phyloP scores from a whole-genome alignment of 2,888 invertebrate genomes.

The Tachina fera region DNA sequence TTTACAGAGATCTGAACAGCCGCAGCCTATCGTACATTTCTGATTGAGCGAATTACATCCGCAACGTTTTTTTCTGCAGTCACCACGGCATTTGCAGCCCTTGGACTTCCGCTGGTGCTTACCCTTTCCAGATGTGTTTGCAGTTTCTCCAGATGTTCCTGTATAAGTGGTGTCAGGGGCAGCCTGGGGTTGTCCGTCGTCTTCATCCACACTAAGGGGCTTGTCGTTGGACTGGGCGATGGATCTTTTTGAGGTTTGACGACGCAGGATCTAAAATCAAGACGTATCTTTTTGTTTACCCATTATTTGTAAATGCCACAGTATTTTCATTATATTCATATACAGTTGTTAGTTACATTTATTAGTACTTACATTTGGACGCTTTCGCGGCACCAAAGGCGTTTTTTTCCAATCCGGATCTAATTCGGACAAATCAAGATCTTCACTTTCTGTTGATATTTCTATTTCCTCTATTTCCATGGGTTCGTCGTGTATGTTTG shows the following conservation, averaged over 20 bases:
- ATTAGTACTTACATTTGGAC: conserved; percentile 62
- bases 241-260: conserved; percentile 40
- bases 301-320: conserved; percentile 48
- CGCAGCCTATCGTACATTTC: conserved; percentile 69
- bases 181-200: conserved; percentile 51
- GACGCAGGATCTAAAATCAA: conserved; percentile 56
- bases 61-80: conserved; percentile 76
- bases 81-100: conserved; percentile 75
- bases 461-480: conserved; percentile 53
- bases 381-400: conserved; percentile 63
- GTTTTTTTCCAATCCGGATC: conserved; percentile 77
- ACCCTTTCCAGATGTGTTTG: conserved; percentile 65
- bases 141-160: conserved; percentile 61
- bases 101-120: conserved; percentile 64
- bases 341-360: not conserved
- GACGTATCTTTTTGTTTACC: conserved; percentile 56
- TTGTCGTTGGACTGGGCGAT: conserved; percentile 46
- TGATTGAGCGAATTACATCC: conserved; percentile 73
- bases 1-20: conserved; percentile 65
- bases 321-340: not conserved
- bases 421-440: not conserved
- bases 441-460: conserved; percentile 49
- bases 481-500: conserved; percentile 31
- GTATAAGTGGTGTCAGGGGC: conserved; percentile 61
- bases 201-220: conserved; percentile 49